Evolutionary conservation across 2,797 vertebrate genomes (phyloP).

Genomic region (Fundulus diaphanus): DNA sequence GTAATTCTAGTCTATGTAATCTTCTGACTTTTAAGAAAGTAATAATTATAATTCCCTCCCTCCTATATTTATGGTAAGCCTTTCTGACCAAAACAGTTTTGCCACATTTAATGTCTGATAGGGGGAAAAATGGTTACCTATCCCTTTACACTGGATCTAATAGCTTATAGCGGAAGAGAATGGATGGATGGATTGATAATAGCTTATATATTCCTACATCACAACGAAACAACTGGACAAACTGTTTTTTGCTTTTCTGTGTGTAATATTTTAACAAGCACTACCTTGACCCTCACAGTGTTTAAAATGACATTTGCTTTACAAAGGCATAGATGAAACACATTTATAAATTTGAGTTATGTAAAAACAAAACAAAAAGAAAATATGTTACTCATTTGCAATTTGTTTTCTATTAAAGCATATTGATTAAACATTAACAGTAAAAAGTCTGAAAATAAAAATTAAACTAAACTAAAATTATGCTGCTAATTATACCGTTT

Average conservation of each 20-base stretch:
- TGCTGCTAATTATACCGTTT: neutral
- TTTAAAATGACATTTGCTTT: neutral
- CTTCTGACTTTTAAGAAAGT: neutral
- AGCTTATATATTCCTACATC: neutral
- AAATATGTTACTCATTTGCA: neutral
- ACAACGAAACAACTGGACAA: neutral
- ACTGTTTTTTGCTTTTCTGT: neutral
- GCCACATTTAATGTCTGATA: neutral
- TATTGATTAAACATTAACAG: neutral
- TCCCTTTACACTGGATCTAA: too few species aligned
- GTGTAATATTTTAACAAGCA: neutral
- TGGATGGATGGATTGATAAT: too few species aligned
- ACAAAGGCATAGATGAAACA: neutral
- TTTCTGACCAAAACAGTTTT: neutral
- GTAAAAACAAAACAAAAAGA: neutral
- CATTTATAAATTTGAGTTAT: neutral
- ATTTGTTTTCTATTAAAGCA: neutral
- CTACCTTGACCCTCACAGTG: neutral
- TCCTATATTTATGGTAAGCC: neutral
- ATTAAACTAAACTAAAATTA: neutral
- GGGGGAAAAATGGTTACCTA: too few species aligned
- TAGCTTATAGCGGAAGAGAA: too few species aligned
- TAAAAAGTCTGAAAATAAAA: neutral
- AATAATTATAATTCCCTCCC: neutral
- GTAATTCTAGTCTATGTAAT: neutral